phyloP scores from a whole-genome alignment of 2,888 invertebrate genomes.

The Xiphydria camelus region DNA sequence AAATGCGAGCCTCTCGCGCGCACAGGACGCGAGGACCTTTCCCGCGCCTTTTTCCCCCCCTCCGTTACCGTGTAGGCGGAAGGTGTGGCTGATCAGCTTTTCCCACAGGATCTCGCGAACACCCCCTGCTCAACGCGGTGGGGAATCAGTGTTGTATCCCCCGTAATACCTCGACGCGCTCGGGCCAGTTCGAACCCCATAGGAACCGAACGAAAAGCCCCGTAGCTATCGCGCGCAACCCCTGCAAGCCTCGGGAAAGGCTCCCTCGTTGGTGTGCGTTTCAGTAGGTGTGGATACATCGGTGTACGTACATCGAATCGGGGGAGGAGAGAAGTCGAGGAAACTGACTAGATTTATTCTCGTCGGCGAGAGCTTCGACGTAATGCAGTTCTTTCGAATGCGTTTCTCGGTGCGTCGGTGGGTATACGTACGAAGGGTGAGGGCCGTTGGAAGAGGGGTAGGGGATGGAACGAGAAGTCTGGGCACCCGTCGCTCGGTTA shows the following conservation, averaged over 20 bases:
- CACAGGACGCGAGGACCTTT: no score
- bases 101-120: slow-evolving; percentile 28
- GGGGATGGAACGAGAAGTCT: slow-evolving; percentile 5
- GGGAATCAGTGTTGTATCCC: not conserved
- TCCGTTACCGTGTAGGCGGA: no score
- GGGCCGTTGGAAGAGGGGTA: not conserved
- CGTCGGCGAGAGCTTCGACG: slow-evolving; percentile 17
- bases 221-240: slow-evolving; percentile 1
- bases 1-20: no score
- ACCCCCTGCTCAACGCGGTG: slow-evolving; percentile 19
- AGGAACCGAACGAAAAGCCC: not conserved
- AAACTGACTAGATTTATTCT: slow-evolving; percentile 40
- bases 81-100: slow-evolving; percentile 26
- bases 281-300: no score
- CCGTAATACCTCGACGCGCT: not conserved
- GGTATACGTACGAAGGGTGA: no score
- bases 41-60: no score
- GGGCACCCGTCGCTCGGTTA: slow-evolving; percentile 44
- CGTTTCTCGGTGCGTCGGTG: no score
- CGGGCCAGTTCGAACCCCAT: slow-evolving; percentile 1
- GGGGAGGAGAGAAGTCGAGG: slow-evolving; percentile 21
- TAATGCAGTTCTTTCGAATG: slow-evolving; percentile 21
- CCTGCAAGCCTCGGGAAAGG: not conserved
- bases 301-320: slow-evolving; percentile 7
- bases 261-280: no score